Evolutionary conservation across 2,797 vertebrate species (phyloP), one percentile per base, ranked within the genome.

Genomic region (Neostethus bicornis): DNA sequence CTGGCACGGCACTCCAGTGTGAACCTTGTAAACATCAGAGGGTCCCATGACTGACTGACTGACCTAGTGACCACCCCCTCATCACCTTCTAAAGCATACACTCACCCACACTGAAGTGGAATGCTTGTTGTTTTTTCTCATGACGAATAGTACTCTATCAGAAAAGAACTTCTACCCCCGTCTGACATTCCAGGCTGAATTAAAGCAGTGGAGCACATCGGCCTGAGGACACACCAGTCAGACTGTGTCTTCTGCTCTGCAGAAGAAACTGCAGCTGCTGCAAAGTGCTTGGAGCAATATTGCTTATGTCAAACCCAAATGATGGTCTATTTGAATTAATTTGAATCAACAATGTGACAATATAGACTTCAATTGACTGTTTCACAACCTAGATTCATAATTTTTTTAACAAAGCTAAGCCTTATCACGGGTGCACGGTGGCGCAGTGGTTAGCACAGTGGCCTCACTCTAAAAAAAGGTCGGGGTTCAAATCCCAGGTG

Each of bases 41-140:
- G 50, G 72, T 86, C 83, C 64, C 80, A 83, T 87, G 85, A 86
- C 77, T 84, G 68, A 86, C 77, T 84, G 68, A 44, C 51, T 82
- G 80, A 85, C 83, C 80, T 63, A 75, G 57, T 68, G 68, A 62
- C 53, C 63, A 66, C 41, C 16, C 34, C 24, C 34, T n/a, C 34
- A 16, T 26, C 31, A 17, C 47, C 13, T 7, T 10, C 14, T 21
- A 41, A 21, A 41, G 13, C 19, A 7, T 56, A 46, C 48, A 35
- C 58, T 45, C 54, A 66, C 61, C 50, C 56, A 59, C 53, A 50
- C 51, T 61, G 44, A 38, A 49, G 14, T 9, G 61, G 31, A 51
- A 11, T 42, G 29, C 24, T 25, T 10, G 16, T 64, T 62, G 66
- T 68, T 59, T 75, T 73, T 70, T 39, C 20, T 55, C 59, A 56